Evolutionary conservation across 2,113 vertebrate species (phyloP).

Genomic region (Aptenodytes patagonicus): DNA sequence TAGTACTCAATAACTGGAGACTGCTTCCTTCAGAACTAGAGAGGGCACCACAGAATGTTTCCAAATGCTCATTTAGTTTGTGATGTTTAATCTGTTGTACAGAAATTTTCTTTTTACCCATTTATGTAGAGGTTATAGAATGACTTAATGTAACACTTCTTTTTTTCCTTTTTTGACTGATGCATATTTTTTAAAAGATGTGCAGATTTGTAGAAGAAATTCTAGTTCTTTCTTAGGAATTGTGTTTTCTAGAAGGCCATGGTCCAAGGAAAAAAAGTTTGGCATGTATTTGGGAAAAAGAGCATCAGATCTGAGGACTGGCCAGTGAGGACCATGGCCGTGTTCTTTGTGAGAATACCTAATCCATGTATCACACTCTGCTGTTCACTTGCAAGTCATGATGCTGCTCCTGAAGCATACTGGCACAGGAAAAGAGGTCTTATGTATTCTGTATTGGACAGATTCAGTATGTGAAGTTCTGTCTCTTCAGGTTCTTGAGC

Average conservation of each 20-base stretch:
- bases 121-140: not conserved
- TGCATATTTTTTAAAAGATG: not conserved
- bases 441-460: not conserved
- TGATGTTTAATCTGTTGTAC: not conserved
- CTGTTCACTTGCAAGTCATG: not conserved
- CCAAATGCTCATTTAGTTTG: not conserved
- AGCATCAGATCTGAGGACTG: not conserved
- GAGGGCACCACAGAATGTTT: not conserved
- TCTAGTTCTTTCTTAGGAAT: not conserved
- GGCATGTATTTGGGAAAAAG: not conserved
- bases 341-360: not conserved
- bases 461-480: not conserved
- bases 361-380: not conserved
- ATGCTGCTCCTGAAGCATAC: not conserved
- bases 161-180: not conserved
- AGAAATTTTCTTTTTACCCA: not conserved
- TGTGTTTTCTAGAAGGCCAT: not conserved
- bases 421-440: not conserved
- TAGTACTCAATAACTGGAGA: not conserved
- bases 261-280: not conserved
- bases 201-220: not conserved
- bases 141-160: not conserved
- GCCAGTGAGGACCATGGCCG: not conserved
- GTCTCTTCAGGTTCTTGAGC: not conserved
- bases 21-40: not conserved